Base-by-base conservation (phyloP, 2,113 vertebrate genomes). In the Malaclemys terrapin region DNA sequence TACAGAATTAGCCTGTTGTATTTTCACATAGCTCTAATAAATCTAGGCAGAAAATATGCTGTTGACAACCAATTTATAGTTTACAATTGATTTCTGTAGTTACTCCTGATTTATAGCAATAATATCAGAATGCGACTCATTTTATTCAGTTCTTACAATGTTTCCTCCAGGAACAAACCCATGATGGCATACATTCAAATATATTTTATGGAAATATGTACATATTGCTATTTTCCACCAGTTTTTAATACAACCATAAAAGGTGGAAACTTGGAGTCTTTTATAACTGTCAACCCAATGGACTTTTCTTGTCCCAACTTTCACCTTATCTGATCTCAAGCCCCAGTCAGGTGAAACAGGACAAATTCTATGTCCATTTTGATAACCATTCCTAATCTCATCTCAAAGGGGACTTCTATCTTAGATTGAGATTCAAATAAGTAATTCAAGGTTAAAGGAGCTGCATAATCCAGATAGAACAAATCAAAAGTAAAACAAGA, bases 361-460 rank as follows among this genome's bases (percentile, higher is more conserved):
- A 29, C 2, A 2, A 82, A 72, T 90, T 81, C 89, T 47, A 35
- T 81, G 20, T 80, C 76, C 90, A 27, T 91, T 96, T 79, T 50
- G 76, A 45, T 27, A 90, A 82, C 45, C 20, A 88, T 6, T 2
- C 4, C 62, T 79, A 84, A 52, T 69, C 76, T 85, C 90, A 76
- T 79, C 87, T 83, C 80, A 93, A 27, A 2, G 5, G 35, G 83
- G 81, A 22, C 69, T 94, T 59, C 80, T 42, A 35, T 91, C 16
- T 87, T 89, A 93, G 65, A 29, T 76, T 87, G 50, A 93, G 57
- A 54, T 57, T 92, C 95, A 94, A 93, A 91, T 75, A 93, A 96
- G 85, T 31, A 6, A 85, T 88, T 89, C 80, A 80, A 84, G 81
- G 47, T 95, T 91, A 90, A 42, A 91, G n/a, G 9, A 83, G 85